Percentiles rank a stretch among this genome's conserved stretches.
phyloP scores from a whole-genome alignment of 2,888 invertebrate genomes.

The Hedya salicella region DNA sequence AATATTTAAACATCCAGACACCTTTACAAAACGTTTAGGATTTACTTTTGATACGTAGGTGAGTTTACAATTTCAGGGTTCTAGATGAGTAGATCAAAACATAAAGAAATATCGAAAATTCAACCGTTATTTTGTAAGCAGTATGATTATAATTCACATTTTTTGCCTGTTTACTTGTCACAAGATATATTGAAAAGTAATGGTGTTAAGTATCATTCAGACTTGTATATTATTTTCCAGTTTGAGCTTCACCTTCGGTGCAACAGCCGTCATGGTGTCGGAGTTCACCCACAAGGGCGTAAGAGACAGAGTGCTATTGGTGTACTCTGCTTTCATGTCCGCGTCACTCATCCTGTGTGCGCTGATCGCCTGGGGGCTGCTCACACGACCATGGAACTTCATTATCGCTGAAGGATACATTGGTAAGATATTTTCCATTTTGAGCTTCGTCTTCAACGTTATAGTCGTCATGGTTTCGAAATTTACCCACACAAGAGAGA shows the following conservation, averaged over 20 bases:
- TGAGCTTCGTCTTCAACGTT: slow-evolving; percentile 58
- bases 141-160: too few relatives aligned
- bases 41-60: too few relatives aligned
- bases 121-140: too few relatives aligned
- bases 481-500: slow-evolving; percentile 55
- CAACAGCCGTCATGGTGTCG: slow-evolving; percentile 58
- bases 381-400: slow-evolving; percentile 54
- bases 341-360: slow-evolving; percentile 54
- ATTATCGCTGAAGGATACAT: slow-evolving; percentile 56
- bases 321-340: slow-evolving; percentile 57
- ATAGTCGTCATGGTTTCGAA: slow-evolving; percentile 60
- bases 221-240: slow-evolving; percentile 50
- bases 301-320: slow-evolving; percentile 57
- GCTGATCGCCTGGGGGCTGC: slow-evolving; percentile 59
- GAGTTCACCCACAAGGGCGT: slow-evolving; percentile 59
- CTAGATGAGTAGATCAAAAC: too few relatives aligned
- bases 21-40: too few relatives aligned
- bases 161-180: too few relatives aligned
- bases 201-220: too few relatives aligned
- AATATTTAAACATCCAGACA: too few relatives aligned
- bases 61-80: too few relatives aligned
- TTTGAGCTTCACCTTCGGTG: slow-evolving; percentile 58
- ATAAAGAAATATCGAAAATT: too few relatives aligned
- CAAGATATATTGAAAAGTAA: too few relatives aligned
- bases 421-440: slow-evolving; percentile 56